Evolutionary conservation across 2,113 vertebrate genomes (phyloP).

Genomic region (Vulpes ferrilata): DNA sequence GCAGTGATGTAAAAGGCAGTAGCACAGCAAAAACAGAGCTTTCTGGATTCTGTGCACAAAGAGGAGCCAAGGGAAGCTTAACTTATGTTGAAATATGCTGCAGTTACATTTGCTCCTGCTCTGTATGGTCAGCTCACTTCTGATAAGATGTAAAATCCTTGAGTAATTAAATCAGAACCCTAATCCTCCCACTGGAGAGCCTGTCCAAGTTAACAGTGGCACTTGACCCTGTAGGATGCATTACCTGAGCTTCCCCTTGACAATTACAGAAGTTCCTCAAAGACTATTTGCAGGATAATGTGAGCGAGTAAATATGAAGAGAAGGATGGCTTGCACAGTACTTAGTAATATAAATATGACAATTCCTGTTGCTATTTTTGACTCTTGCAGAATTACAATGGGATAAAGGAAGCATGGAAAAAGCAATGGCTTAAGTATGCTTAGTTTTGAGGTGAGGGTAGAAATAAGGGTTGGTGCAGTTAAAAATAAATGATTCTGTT

Average conservation of each 20-base stretch:
- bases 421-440: not conserved
- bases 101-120: not conserved
- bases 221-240: not conserved
- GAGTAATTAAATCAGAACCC: not conserved
- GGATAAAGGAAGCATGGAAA: not conserved
- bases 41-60: not conserved
- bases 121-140: not conserved
- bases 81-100: not conserved
- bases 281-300: not conserved
- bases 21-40: not conserved
- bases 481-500: slow-evolving; percentile 81
- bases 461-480: slow-evolving; percentile 57
- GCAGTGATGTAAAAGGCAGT: not conserved
- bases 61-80: not conserved
- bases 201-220: not conserved
- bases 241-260: not conserved
- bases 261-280: slow-evolving; percentile 1
- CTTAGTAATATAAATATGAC: slow-evolving; percentile 34
- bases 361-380: slow-evolving; percentile 59
- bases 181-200: not conserved
- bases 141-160: not conserved
- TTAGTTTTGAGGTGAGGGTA: slow-evolving; percentile 56
- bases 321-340: not conserved
- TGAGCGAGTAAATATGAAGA: slow-evolving; percentile 4
- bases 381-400: slow-evolving; percentile 28